Base-by-base conservation (phyloP, 2,113 vertebrate genomes). In the Gorsachius goisagi region DNA sequence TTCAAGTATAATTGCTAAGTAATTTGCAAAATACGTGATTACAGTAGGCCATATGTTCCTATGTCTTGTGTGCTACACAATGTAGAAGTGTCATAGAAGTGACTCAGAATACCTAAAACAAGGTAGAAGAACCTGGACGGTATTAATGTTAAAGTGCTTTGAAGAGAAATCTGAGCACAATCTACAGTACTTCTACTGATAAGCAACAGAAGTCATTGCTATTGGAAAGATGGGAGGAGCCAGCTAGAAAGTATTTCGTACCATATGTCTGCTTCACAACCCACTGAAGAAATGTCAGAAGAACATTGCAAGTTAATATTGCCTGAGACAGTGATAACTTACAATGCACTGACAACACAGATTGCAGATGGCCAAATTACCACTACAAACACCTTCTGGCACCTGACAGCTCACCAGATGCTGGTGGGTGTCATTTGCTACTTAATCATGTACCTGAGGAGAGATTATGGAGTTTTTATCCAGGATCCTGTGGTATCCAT, bases 301-400 rank as follows among this genome's bases (percentile, higher is more conserved):
- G 95, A 97, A 90, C 83, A 73, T 8, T 91, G 94, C 94, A 96
- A 96, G 95, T 97, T 95, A 97, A 97, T 97, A 95, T 92, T 92
- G 92, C 77, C 77, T 93, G 71, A 97, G 94, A 97, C 94, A 97
- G 94, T 95, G 95, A 97, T 96, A 96, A 97, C 90, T 96, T 94
- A 97, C 73, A 95, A 23, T 91, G 56, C 66, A 35, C 62, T 95
- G 97, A 95, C 95, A 95, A 95, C 94, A 95, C 86, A 96, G 86
- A 96, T 95, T 97, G 95, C 96, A 97, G 97, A 97, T 95, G 95
- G 96, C 84, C 95, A 93, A 97, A 96, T 97, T 97, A 96, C 94
- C 92, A 94, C 95, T 97, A 94, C 94, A 97, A 97, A 97, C 96
- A 97, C 95, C 96, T 97, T 97, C 97, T 97, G 97, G 95, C 95